phyloP scores from a whole-genome alignment of 2,113 vertebrate species.

The Spilogale gracilis region DNA sequence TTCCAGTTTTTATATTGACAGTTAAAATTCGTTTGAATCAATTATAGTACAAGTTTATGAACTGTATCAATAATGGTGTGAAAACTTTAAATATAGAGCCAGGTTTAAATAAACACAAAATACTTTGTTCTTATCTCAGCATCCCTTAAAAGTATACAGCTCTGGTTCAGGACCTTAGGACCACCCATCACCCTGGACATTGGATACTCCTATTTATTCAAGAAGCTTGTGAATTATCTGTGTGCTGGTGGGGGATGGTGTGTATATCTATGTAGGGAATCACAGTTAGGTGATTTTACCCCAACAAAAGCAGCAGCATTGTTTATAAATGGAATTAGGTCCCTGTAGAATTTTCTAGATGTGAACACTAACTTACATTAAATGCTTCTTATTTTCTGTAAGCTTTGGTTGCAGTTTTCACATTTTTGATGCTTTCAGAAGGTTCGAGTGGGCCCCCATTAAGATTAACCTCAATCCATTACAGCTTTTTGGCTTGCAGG shows the following conservation, averaged over 20 bases:
- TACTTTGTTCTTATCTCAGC: slow-evolving; percentile 80
- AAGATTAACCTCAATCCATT: slow-evolving; percentile 91
- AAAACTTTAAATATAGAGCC: slow-evolving; percentile 29
- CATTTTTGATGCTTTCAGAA: slow-evolving; percentile 87
- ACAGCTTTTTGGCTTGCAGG: slow-evolving; percentile 90
- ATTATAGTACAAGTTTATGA: not conserved
- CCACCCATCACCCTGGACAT: slow-evolving; percentile 85
- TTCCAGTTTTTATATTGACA: not conserved
- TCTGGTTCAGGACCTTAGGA: slow-evolving; percentile 81
- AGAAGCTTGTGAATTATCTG: slow-evolving; percentile 82
- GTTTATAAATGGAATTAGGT: slow-evolving; percentile 70
- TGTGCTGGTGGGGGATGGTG: slow-evolving; percentile 77
- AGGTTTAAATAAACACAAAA: slow-evolving; percentile 72
- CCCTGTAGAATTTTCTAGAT: slow-evolving; percentile 59
- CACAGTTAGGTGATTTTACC: slow-evolving; percentile 77
- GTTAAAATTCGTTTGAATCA: slow-evolving; percentile 49
- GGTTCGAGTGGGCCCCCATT: slow-evolving; percentile 90
- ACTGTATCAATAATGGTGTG: not conserved
- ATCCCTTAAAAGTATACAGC: slow-evolving; percentile 77
- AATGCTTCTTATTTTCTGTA: slow-evolving; percentile 72
- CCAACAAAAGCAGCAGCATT: slow-evolving; percentile 67
- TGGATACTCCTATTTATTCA: slow-evolving; percentile 86
- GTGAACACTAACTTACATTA: slow-evolving; percentile 64
- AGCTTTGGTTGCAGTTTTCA: slow-evolving; percentile 69
- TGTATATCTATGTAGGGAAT: slow-evolving; percentile 58